Percentiles rank a stretch among this genome's conserved stretches.
These are phyloP conservation scores for Candidula unifasciata DNA, from an alignment of 2,888 invertebrate species.

Conservation along the genomic window DNA sequence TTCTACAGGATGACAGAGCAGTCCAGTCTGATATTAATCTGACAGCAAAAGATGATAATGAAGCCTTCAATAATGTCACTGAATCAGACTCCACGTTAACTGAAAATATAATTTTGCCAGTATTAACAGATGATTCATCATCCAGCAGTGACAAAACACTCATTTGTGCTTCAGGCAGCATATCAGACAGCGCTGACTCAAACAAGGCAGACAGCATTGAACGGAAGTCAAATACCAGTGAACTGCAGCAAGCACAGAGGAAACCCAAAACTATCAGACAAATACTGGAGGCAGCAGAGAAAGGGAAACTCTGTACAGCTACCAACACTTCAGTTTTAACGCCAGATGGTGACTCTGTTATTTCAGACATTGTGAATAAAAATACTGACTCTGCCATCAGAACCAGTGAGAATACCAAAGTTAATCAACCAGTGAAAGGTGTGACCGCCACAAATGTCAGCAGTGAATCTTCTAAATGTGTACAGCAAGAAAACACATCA, in stretches of 20 bases:
- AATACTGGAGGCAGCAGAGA: conserved; percentile 2
- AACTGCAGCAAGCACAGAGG: not conserved
- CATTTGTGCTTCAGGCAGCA: not conserved
- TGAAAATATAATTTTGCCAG: not conserved
- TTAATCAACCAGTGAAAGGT: not conserved
- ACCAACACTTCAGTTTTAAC: not conserved
- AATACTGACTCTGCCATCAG: not conserved
- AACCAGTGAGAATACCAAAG: not conserved
- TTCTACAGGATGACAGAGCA: too few relatives aligned
- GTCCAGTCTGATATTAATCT: not conserved
- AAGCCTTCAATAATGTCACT: not conserved
- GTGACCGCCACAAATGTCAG: not conserved
- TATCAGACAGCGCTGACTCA: not conserved
- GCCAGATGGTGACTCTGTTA: not conserved
- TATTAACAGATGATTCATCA: not conserved
- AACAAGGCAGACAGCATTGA: not conserved
- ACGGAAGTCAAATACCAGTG: too few relatives aligned
- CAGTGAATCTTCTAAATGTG: not conserved
- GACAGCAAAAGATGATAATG: not conserved
- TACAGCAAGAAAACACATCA: not conserved
- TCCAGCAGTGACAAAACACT: not conserved
- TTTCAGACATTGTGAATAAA: not conserved
- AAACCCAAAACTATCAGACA: conserved; percentile 29
- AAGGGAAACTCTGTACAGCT: not conserved
- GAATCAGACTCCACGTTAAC: not conserved